phyloP scores from a whole-genome alignment of 2,113 vertebrate species.

The Paratilapia polleni region DNA sequence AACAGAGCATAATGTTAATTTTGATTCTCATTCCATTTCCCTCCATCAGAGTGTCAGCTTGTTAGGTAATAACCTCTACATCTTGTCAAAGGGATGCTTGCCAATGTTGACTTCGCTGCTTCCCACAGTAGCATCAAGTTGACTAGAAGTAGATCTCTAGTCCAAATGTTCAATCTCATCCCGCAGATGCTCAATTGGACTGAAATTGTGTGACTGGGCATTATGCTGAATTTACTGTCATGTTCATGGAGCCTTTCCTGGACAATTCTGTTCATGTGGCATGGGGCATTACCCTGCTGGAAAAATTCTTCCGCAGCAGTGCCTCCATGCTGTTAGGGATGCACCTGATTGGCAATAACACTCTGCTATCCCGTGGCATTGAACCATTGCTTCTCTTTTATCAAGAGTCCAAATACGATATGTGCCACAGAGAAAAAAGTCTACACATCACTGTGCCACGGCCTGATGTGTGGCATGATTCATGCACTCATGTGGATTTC shows the following conservation, averaged over 20 bases:
- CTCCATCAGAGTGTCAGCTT: conserved; percentile 27
- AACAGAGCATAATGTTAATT: conserved; percentile 1
- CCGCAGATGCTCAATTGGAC: conserved; percentile 62
- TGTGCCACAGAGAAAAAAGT: conserved; percentile 39
- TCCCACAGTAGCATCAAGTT: conserved; percentile 52
- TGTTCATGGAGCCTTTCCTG: conserved; percentile 51
- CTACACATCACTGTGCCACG: not conserved
- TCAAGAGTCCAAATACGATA: conserved; percentile 34
- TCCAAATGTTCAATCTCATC: conserved; percentile 59
- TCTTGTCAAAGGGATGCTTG: conserved; percentile 35
- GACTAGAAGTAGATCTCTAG: conserved; percentile 44
- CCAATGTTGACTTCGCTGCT: conserved; percentile 57
- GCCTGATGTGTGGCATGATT: conserved; percentile 55
- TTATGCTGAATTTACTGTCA: conserved; percentile 58
- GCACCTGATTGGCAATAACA: conserved; percentile 57
- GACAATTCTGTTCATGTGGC: conserved; percentile 45
- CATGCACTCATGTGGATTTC: conserved; percentile 55
- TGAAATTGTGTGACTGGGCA: conserved; percentile 63
- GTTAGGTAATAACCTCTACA: conserved; percentile 44
- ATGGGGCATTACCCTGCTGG: conserved; percentile 51
- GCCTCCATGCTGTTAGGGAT: conserved; percentile 46
- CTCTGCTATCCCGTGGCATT: conserved; percentile 43
- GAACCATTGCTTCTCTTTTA: conserved; percentile 55
- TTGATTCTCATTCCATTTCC: not conserved
- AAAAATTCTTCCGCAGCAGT: conserved; percentile 39